Evolutionary conservation across 2,797 vertebrate genomes (phyloP), one percentile per base, ranked within the genome.

Genomic region (Centropyge bicolor): DNA sequence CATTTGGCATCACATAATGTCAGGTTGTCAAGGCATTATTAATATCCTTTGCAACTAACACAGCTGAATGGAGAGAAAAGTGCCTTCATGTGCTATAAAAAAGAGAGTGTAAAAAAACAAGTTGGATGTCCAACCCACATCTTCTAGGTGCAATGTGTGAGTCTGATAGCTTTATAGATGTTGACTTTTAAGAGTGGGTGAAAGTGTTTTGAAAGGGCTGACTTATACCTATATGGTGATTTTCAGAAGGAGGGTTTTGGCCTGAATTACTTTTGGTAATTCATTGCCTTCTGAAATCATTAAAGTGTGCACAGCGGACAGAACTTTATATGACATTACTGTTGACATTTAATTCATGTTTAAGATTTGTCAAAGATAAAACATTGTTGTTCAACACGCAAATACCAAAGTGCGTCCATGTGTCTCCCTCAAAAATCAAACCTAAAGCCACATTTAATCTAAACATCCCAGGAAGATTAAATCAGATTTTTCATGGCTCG

Each of bases 1-100:
- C 38, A 67, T 79, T 81, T 43, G 54, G 59, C 69, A 1, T 88
- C 69, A 86, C 80, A 79, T 83, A 83, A 83, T 82, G 84, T 87
- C 83, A 86, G 70, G 64, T 79, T 81, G 81, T 71, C 40, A 41
- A 69, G 62, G 43, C 36, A 35, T 72, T 78, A 78, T 82, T 86
- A 54, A 86, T 83, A 74, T 72, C 49, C 46, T 69, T 82, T 80
- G 66, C 63, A 54, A 65, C 64, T 38, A 72, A 64, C 41, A 57
- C 35, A 56, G 54, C n/a, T n/a, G n/a, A 65, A 69, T 51, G 70
- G 49, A 74, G 66, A 62, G 60, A 69, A 71, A 73, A 69, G 52
- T 68, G 57, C 65, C 68, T 64, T 54, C 64, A 64, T 66, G 40
- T 41, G 27, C 27, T 67, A 13, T 14, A 41, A 59, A 63, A 77